Percentiles rank a stretch among this genome's conserved stretches.
Conservation (phyloP, 30 jellyfish, hydroid and myxozoan species). For the Hydractinia symbiolongicarpus region DNA sequence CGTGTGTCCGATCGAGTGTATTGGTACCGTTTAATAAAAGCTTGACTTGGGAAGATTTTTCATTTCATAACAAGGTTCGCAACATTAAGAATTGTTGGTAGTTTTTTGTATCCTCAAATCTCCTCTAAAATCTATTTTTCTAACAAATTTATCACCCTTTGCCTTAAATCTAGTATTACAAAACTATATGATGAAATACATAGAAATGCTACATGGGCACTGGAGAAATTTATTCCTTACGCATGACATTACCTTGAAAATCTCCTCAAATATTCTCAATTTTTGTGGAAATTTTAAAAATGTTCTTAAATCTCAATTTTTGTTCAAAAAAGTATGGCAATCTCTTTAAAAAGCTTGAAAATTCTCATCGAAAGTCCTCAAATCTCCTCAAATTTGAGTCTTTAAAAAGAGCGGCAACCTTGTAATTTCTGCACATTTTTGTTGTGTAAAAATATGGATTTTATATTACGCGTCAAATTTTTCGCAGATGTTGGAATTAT, state of each 20-base stretch:
- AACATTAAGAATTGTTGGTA: background rate
- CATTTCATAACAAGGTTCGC: slow-evolving; percentile 64
- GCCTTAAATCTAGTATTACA: too few relatives aligned
- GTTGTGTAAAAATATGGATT: background rate
- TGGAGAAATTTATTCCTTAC: background rate
- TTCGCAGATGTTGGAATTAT: slow-evolving; percentile 23
- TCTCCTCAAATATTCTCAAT: too few relatives aligned
- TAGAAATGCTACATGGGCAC: too few relatives aligned
- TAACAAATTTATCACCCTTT: too few relatives aligned
- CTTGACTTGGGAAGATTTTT: slow-evolving; percentile 51
- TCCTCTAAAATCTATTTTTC: background rate
- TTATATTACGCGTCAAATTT: too few relatives aligned
- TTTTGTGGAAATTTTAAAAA: background rate
- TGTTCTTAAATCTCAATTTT: background rate
- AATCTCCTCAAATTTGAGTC: background rate
- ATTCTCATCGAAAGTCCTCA: too few relatives aligned
- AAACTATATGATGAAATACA: background rate
- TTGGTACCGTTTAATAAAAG: slow-evolving; percentile 16
- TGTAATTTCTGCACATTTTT: background rate
- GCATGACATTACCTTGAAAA: background rate
- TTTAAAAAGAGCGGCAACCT: too few relatives aligned
- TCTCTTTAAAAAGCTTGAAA: too few relatives aligned
- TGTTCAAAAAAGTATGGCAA: background rate
- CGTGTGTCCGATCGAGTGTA: slow-evolving; percentile 45
- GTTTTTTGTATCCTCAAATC: background rate